A percentile compares a stretch with the other conserved stretches of the same genome.
phyloP scores from a whole-genome alignment of 2,113 vertebrate genomes.

The Gnathonemus echidnorhynchus region DNA sequence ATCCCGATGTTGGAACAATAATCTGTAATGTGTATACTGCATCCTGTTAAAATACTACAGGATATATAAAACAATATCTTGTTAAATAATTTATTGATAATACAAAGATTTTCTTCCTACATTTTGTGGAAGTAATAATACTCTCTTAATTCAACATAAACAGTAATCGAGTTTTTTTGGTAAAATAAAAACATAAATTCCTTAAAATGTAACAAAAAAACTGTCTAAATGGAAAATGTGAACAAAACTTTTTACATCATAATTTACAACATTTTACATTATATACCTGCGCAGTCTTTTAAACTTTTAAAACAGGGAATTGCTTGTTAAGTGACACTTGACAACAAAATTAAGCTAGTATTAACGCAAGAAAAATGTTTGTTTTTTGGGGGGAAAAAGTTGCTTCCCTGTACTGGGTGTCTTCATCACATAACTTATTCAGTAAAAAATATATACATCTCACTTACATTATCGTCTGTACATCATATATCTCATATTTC shows the following conservation, averaged over 20 bases:
- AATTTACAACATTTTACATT: slow-evolving; percentile 76
- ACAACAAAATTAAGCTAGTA: slow-evolving; percentile 32
- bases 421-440: slow-evolving; percentile 83
- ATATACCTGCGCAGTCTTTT: slow-evolving; percentile 49
- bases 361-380: slow-evolving; percentile 21
- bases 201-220: slow-evolving; percentile 32
- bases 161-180: slow-evolving; percentile 39
- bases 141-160: slow-evolving; percentile 55
- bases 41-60: neutral
- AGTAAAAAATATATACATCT: slow-evolving; percentile 95
- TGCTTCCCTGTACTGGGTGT: slow-evolving; percentile 51
- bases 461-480: slow-evolving; percentile 67
- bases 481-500: slow-evolving; percentile 58
- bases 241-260: slow-evolving; percentile 61
- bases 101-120: slow-evolving; percentile 57
- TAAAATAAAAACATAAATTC: slow-evolving; percentile 48
- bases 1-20: neutral
- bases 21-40: neutral
- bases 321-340: slow-evolving; percentile 52
- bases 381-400: slow-evolving; percentile 23
- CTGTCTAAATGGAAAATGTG: slow-evolving; percentile 36
- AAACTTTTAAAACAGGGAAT: slow-evolving; percentile 48
- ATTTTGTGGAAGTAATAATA: slow-evolving; percentile 62
- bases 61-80: slow-evolving; percentile 37
- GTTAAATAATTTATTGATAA: slow-evolving; percentile 74